A percentile compares a stretch with the other conserved stretches of the same genome.
phyloP scores from a whole-genome alignment of 1,140 invertebrate genomes.

The Gryllus bimaculatus region DNA sequence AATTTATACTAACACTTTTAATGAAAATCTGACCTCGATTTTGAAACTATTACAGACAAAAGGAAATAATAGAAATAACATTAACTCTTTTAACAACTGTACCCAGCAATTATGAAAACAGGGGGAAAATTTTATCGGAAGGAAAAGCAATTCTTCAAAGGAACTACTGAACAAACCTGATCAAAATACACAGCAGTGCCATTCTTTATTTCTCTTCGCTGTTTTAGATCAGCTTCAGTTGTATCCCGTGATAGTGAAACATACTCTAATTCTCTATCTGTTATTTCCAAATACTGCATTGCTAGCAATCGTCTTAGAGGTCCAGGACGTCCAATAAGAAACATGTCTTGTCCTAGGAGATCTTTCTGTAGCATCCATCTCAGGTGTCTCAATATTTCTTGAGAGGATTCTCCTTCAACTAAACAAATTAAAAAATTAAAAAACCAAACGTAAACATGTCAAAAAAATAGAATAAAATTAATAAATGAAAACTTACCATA shows the following conservation, averaged over 20 bases:
- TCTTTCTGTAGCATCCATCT: conserved; percentile 95
- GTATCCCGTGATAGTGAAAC: conserved; percentile 89
- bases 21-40: too few species aligned
- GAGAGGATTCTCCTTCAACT: conserved; percentile 49
- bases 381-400: conserved; percentile 70
- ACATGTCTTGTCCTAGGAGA: conserved; percentile 86
- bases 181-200: conserved; percentile 88
- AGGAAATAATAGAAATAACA: too few species aligned
- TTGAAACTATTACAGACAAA: too few species aligned
- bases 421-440: conserved; percentile 23
- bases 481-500: conserved; percentile 56
- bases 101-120: too few species aligned
- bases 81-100: too few species aligned
- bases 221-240: conserved; percentile 93
- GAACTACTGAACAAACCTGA: conserved; percentile 49
- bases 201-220: conserved; percentile 79
- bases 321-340: conserved; percentile 85
- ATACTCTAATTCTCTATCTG: conserved; percentile 84
- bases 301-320: conserved; percentile 66
- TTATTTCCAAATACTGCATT: conserved; percentile 80
- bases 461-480: conserved; percentile 8
- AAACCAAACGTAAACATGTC: conserved; percentile 18
- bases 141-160: too few species aligned
- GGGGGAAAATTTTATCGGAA: too few species aligned
- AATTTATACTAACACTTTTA: too few species aligned